Evolutionary conservation across 2,113 vertebrate species (phyloP).

Genomic region (Gorsachius goisagi): DNA sequence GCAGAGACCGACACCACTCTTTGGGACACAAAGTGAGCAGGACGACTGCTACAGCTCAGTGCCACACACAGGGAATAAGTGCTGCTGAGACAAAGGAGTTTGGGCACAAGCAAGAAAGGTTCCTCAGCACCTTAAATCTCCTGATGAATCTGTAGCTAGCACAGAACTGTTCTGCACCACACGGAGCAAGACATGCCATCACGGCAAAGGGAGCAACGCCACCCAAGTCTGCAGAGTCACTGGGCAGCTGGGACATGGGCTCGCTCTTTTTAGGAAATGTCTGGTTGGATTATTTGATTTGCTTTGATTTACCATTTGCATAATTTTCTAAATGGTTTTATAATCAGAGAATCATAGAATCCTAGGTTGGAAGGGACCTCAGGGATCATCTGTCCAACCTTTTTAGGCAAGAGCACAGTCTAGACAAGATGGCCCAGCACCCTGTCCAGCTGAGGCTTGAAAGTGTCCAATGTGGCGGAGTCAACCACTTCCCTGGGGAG

Average conservation of each 20-base stretch:
- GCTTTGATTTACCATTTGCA: not conserved
- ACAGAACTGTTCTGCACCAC: accelerated
- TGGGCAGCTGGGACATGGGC: not conserved
- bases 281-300: not conserved
- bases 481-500: no score
- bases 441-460: no score
- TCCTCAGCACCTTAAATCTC: not conserved
- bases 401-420: no score
- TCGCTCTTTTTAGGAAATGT: not conserved
- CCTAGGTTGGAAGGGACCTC: no score
- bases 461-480: no score
- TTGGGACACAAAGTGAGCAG: not conserved
- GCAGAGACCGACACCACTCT: not conserved
- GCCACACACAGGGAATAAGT: not conserved
- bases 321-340: not conserved
- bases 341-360: no score
- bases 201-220: not conserved
- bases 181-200: not conserved
- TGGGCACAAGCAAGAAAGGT: not conserved
- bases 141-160: not conserved
- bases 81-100: not conserved
- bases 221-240: accelerated
- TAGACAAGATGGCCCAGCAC: no score
- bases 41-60: not conserved
- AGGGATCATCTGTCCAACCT: no score